Evolutionary conservation across 2,797 vertebrate genomes (phyloP).

Genomic region (Triplophysa bombifrons): DNA sequence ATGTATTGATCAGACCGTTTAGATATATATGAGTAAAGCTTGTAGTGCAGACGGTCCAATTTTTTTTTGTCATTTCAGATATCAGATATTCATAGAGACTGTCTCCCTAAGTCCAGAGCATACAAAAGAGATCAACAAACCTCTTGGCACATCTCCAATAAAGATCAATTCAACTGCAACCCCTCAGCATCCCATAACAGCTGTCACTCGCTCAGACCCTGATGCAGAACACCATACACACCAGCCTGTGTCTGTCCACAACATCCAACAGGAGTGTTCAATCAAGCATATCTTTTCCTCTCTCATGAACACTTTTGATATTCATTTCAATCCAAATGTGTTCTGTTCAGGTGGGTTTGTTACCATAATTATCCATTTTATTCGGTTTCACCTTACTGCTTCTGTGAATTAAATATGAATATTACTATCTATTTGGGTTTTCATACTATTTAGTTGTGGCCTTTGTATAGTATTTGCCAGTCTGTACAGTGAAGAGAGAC

Average conservation of each 20-base stretch:
- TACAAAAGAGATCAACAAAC: slow-evolving; percentile 3
- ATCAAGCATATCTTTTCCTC: slow-evolving; percentile 28
- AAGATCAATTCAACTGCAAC: not conserved
- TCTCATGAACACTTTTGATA: slow-evolving; percentile 78
- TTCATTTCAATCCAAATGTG: slow-evolving; percentile 93
- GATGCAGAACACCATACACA: not conserved
- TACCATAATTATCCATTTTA: not conserved
- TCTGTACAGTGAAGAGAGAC: too few species aligned
- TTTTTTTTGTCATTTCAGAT: slow-evolving; percentile 68
- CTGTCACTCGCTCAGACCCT: not conserved
- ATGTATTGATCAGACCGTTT: not conserved
- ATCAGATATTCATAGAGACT: slow-evolving; percentile 84
- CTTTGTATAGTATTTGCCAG: too few species aligned
- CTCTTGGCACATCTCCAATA: not conserved
- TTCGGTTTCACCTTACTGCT: not conserved
- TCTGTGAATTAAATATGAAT: not conserved
- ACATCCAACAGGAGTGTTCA: slow-evolving; percentile 13
- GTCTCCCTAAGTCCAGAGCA: slow-evolving; percentile 81
- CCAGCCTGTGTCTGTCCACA: not conserved
- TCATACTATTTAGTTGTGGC: not conserved
- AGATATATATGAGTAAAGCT: not conserved
- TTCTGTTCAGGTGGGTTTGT: slow-evolving; percentile 84
- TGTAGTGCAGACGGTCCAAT: not conserved
- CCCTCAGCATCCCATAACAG: not conserved
- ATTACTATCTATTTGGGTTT: not conserved